Evolutionary conservation across 2,888 invertebrate species (phyloP).

Genomic region (Theodoxus fluviatilis): DNA sequence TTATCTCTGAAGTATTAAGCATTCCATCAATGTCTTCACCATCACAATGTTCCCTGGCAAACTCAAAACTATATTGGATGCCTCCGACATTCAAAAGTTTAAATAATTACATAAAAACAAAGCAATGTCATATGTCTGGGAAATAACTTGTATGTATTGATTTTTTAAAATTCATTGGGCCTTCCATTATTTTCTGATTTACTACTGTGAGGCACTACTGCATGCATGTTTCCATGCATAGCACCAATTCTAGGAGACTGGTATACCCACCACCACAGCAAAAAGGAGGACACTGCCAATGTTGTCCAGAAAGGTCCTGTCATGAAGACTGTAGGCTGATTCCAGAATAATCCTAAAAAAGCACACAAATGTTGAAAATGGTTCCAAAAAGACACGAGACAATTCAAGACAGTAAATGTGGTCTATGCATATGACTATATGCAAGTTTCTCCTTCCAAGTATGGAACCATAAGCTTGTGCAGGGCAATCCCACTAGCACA

Average conservation of each 20-base stretch:
- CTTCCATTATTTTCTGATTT: too few relatives aligned
- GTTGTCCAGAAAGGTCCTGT: constrained; percentile 69
- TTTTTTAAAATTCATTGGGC: too few relatives aligned
- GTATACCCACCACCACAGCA: constrained; percentile 68
- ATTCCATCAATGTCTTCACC: too few relatives aligned
- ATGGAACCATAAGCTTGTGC: too few relatives aligned
- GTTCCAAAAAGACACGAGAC: too few relatives aligned
- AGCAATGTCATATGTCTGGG: too few relatives aligned
- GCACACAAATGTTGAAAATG: neutral
- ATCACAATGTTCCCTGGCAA: neutral
- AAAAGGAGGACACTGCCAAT: constrained; percentile 69
- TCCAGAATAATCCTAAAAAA: constrained; percentile 68
- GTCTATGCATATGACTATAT: neutral
- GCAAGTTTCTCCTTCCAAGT: too few relatives aligned
- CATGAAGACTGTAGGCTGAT: constrained; percentile 70
- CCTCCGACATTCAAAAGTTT: neutral
- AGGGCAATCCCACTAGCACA: too few relatives aligned
- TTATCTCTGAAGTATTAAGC: too few relatives aligned
- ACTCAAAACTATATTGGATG: neutral
- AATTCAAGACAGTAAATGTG: neutral
- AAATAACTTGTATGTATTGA: too few relatives aligned
- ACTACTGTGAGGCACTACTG: too few relatives aligned
- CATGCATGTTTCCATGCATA: neutral
- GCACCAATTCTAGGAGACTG: too few relatives aligned
- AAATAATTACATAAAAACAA: neutral